Conservation (phyloP, 2,113 vertebrate species). For the Notechis scutatus region DNA sequence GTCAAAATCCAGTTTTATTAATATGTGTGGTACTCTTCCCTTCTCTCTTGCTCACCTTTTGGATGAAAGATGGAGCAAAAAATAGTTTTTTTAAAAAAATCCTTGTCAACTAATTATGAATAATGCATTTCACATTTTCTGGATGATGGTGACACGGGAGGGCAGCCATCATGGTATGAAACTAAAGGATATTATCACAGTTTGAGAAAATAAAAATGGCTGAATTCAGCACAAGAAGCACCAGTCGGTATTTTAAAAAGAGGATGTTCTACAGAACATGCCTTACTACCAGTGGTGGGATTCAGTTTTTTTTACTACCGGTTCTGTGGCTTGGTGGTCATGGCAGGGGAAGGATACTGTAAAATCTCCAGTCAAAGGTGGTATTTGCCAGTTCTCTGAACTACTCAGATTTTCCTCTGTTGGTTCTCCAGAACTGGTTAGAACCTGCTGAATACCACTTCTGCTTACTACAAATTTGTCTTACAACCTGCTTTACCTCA, state of each 20-base stretch:
- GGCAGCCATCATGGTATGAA: not conserved
- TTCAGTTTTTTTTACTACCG: no score
- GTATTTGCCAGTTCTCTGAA: no score
- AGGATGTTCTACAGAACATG: not conserved
- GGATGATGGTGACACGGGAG: constrained; percentile 40
- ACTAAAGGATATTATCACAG: not conserved
- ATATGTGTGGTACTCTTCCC: constrained; percentile 42
- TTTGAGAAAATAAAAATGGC: not conserved
- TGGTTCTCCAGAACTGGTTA: no score
- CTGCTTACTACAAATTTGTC: not conserved
- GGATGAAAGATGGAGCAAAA: constrained; percentile 46
- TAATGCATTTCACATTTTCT: constrained; percentile 48
- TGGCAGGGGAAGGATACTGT: no score
- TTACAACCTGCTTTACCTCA: not conserved
- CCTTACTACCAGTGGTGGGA: not conserved
- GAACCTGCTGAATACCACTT: no score
- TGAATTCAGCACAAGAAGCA: not conserved
- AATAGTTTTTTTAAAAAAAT: constrained; percentile 23
- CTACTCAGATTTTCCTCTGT: no score
- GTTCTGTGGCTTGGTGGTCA: no score
- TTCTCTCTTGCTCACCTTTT: constrained; percentile 41
- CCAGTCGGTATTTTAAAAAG: not conserved
- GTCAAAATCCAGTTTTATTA: constrained; percentile 66
- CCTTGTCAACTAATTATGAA: constrained; percentile 59
- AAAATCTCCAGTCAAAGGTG: no score